Conservation (phyloP, 2,113 vertebrate species). For the Gallinago undulata region DNA sequence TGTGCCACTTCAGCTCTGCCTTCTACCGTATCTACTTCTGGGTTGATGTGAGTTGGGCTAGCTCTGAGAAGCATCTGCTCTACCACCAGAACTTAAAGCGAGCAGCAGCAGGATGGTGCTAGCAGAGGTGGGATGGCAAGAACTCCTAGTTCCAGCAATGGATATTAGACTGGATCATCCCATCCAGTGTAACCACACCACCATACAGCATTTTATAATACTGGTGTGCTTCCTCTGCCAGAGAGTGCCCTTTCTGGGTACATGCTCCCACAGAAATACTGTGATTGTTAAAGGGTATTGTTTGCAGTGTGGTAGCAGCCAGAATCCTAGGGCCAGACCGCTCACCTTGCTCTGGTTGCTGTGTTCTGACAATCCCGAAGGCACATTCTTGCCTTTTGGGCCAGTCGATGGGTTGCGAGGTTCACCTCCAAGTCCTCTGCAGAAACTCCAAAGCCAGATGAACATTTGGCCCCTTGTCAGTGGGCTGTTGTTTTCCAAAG, state of each 20-base stretch:
- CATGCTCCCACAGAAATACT: background rate
- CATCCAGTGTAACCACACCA: background rate
- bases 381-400: background rate
- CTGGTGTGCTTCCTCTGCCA: background rate
- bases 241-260: background rate
- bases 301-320: background rate
- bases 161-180: background rate
- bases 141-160: background rate
- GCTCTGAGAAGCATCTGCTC: background rate
- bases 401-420: background rate
- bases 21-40: background rate
- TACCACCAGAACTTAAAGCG: background rate
- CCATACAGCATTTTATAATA: accelerated
- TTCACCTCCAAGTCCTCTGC: background rate
- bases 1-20: background rate
- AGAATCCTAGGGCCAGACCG: background rate
- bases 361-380: accelerated
- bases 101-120: background rate
- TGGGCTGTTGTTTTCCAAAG: background rate
- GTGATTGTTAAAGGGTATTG: background rate
- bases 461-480: background rate
- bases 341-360: background rate
- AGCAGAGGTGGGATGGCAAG: background rate
- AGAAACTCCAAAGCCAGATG: background rate
- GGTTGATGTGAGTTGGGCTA: background rate